phyloP scores from a whole-genome alignment of 2,888 invertebrate genomes.

The Rhopalosiphum nymphaeae region DNA sequence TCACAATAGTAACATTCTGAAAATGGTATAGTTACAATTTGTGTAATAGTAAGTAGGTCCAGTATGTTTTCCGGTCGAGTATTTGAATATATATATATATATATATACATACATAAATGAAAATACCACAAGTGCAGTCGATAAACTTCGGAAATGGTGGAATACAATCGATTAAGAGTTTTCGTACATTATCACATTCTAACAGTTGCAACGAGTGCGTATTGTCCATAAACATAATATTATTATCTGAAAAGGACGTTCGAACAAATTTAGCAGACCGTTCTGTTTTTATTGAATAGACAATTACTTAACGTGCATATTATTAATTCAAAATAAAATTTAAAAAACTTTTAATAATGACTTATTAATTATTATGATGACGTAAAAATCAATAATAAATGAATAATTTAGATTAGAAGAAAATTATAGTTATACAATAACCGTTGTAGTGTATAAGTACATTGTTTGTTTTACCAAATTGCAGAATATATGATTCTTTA shows the following conservation, averaged over 20 bases:
- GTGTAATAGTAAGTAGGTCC: not conserved
- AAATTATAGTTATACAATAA: not conserved
- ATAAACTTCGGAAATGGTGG: not conserved
- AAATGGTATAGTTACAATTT: not conserved
- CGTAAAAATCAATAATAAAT: not conserved
- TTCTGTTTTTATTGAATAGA: not conserved
- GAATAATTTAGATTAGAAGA: not conserved
- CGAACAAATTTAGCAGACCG: not conserved
- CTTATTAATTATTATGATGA: not conserved
- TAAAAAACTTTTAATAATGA: not conserved
- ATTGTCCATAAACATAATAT: not conserved
- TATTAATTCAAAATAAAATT: not conserved
- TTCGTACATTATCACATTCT: not conserved
- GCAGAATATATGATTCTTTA: not conserved
- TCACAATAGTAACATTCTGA: slow-evolving; percentile 23
- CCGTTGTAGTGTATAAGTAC: not conserved
- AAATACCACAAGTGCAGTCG: slow-evolving; percentile 13
- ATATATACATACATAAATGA: not conserved
- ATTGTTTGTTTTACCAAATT: not conserved
- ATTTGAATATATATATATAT: not conserved
- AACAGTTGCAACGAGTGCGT: not conserved
- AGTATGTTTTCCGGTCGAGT: not conserved
- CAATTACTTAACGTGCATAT: not conserved
- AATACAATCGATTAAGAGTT: slow-evolving; percentile 13
- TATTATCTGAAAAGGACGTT: not conserved